Evolutionary conservation across 2,113 vertebrate genomes (phyloP).

Genomic region (Elanus axillaris): DNA sequence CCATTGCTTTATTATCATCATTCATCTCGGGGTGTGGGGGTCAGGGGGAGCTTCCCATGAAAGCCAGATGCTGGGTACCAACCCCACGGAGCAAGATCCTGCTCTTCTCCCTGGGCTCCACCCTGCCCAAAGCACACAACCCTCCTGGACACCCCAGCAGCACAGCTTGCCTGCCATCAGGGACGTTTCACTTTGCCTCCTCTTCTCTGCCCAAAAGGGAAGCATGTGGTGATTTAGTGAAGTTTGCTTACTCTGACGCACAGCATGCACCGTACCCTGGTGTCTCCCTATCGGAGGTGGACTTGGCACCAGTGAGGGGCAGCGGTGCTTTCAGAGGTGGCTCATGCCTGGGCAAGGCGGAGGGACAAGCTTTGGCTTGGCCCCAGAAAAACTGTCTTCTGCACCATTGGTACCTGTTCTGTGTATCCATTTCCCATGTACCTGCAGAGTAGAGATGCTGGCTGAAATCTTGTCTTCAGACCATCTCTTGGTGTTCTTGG

Average conservation of each 20-base stretch:
- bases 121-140: accelerated
- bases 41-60: not conserved
- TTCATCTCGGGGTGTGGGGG: too few relatives aligned
- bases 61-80: not conserved
- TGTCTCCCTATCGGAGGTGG: not conserved
- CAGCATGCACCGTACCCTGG: accelerated
- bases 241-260: too few relatives aligned
- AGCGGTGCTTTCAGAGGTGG: accelerated
- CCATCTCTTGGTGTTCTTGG: not conserved
- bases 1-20: not conserved
- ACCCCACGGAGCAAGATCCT: too few relatives aligned
- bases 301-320: not conserved
- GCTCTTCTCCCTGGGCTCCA: not conserved
- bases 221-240: not conserved
- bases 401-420: too few relatives aligned
- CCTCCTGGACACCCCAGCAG: not conserved
- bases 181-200: not conserved
- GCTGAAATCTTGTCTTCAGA: not conserved
- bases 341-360: not conserved
- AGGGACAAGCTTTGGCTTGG: not conserved
- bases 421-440: not conserved
- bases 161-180: not conserved
- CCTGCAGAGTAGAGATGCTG: not conserved
- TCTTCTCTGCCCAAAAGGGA: not conserved
- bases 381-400: not conserved